Evolutionary conservation across 2,797 vertebrate genomes (phyloP).

Genomic region (Nasua narica): DNA sequence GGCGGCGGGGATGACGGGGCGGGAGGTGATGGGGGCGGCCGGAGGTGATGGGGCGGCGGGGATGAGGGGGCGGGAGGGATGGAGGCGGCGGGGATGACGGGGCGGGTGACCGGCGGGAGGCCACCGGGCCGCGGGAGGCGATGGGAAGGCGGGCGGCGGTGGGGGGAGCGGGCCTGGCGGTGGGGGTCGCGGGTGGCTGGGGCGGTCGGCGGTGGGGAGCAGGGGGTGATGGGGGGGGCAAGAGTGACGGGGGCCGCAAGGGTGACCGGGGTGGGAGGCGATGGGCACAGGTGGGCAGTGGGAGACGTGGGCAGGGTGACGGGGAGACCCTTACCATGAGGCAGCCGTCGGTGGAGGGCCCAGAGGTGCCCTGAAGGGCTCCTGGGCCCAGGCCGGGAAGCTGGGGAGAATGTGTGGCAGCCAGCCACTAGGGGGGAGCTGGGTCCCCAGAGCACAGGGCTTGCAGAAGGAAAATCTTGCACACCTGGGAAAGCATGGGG

Average conservation of each 20-base stretch:
- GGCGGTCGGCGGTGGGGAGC: background rate
- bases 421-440: too few relatives aligned
- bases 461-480: fast-evolving
- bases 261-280: background rate
- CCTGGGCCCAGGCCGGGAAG: background rate
- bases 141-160: background rate
- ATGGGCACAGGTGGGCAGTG: background rate
- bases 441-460: fast-evolving
- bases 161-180: background rate
- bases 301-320: background rate
- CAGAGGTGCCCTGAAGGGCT: fast-evolving
- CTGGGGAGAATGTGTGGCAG: background rate
- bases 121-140: background rate
- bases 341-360: background rate
- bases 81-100: background rate
- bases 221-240: too few relatives aligned
- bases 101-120: background rate
- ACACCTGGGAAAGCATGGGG: fast-evolving
- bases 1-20: background rate
- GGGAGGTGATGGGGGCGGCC: background rate
- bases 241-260: too few relatives aligned
- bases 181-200: background rate
- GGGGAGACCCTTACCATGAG: fast-evolving
- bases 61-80: background rate
- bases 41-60: background rate